These are phyloP conservation scores for Hoplostethus atlanticus DNA, from an alignment of 2,797 vertebrate genomes.

Conservation along the genomic window DNA sequence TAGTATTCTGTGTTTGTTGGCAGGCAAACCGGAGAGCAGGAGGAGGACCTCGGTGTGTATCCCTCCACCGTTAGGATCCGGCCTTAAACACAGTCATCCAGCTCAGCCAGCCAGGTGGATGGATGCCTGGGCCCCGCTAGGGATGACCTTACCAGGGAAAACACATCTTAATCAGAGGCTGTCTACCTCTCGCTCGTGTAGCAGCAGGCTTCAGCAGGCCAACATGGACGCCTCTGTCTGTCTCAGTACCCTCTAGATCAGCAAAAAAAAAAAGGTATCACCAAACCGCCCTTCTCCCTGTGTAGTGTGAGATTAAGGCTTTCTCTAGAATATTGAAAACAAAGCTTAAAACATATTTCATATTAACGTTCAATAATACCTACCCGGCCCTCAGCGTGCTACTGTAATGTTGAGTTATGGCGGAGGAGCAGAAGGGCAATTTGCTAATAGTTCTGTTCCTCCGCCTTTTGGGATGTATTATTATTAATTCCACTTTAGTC, in stretches of 20 bases:
- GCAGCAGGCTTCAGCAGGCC: not conserved
- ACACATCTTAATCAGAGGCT: slow-evolving; percentile 25
- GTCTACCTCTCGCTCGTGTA: slow-evolving; percentile 3
- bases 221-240: not conserved
- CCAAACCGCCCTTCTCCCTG: slow-evolving; percentile 17
- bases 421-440: slow-evolving; percentile 49
- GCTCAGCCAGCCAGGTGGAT: slow-evolving; percentile 55
- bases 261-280: slow-evolving; percentile 28
- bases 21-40: slow-evolving; percentile 30
- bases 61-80: slow-evolving; percentile 55
- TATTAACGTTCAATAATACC: slow-evolving; percentile 40
- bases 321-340: slow-evolving; percentile 23
- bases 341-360: slow-evolving; percentile 28
- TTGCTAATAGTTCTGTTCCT: slow-evolving; percentile 56
- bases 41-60: slow-evolving; percentile 28
- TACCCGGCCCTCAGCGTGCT: slow-evolving; percentile 18
- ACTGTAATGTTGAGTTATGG: slow-evolving; percentile 47
- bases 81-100: slow-evolving; percentile 39
- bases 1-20: slow-evolving; percentile 62
- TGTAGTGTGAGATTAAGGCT: not conserved
- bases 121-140: slow-evolving; percentile 56
- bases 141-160: slow-evolving; percentile 52
- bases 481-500: slow-evolving; percentile 59
- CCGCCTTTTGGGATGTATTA: slow-evolving; percentile 48
- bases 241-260: not conserved